These are phyloP conservation scores for Gadopsis marmoratus DNA, from an alignment of 2,797 vertebrate genomes.

Conservation along the genomic window DNA sequence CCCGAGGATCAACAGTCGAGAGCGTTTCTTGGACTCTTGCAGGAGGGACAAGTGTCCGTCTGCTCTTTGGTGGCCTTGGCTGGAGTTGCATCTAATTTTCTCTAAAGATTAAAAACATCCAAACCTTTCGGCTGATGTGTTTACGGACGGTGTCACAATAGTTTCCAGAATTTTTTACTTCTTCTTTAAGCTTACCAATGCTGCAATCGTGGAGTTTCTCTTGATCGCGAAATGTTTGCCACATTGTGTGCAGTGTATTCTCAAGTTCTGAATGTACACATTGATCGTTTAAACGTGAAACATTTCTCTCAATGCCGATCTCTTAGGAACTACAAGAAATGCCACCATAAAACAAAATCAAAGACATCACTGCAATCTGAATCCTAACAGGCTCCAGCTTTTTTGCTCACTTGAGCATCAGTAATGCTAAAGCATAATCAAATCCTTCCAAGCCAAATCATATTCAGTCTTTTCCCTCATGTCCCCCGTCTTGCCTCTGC, in stretches of 20 bases:
- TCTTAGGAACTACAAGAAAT: not conserved
- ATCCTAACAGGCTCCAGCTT: conserved; percentile 11
- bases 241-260: not conserved
- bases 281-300: not conserved
- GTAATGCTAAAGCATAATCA: conserved; percentile 23
- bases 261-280: not conserved
- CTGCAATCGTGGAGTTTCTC: not conserved
- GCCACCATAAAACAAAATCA: not conserved
- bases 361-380: not conserved
- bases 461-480: conserved; percentile 9
- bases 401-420: conserved; percentile 10
- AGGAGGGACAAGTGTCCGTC: conserved; percentile 43
- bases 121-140: not conserved
- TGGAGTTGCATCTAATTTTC: not conserved
- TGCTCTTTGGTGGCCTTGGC: conserved; percentile 43
- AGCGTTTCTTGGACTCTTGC: conserved; percentile 36
- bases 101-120: conserved; percentile 42
- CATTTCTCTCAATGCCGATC: no score
- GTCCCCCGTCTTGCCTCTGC: conserved; percentile 18
- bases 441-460: conserved; percentile 14
- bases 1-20: conserved; percentile 45
- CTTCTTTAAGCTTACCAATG: not conserved
- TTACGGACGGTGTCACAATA: not conserved
- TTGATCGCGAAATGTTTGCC: not conserved
- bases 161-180: conserved; percentile 23